Evolutionary conservation across 2,888 invertebrate genomes (phyloP).

Genomic region (Drosophila anomelani): DNA sequence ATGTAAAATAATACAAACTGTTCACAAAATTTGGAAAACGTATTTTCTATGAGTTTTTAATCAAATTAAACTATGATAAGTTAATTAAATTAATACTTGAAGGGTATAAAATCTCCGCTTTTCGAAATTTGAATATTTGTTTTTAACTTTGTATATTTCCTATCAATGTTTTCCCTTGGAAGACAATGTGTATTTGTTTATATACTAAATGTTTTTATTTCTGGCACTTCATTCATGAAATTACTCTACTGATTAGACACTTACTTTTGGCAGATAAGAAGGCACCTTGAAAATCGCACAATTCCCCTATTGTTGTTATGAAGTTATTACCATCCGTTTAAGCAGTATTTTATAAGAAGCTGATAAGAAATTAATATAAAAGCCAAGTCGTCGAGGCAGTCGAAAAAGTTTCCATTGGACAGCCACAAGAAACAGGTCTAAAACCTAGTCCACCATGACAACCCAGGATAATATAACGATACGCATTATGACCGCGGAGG

Average conservation of each 20-base stretch:
- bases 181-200: no score
- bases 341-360: not conserved
- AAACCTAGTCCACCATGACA: not conserved
- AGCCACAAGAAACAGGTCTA: not conserved
- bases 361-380: conserved; percentile 4
- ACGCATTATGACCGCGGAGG: not conserved
- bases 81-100: not conserved
- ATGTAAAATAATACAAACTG: not conserved
- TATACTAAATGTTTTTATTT: not conserved
- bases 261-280: not conserved
- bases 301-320: not conserved
- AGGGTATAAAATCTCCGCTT: not conserved
- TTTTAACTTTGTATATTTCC: not conserved
- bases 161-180: no score
- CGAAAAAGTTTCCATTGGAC: not conserved
- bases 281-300: not conserved
- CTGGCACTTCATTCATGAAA: not conserved
- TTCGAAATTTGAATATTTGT: not conserved
- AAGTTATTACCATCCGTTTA: not conserved
- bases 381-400: not conserved
- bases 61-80: not conserved
- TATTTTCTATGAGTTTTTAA: no score
- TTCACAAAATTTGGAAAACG: not conserved
- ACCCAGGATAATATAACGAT: not conserved
- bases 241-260: not conserved